Evolutionary conservation across 2,888 invertebrate species (phyloP).

Genomic region (Cephus sareptanus): DNA sequence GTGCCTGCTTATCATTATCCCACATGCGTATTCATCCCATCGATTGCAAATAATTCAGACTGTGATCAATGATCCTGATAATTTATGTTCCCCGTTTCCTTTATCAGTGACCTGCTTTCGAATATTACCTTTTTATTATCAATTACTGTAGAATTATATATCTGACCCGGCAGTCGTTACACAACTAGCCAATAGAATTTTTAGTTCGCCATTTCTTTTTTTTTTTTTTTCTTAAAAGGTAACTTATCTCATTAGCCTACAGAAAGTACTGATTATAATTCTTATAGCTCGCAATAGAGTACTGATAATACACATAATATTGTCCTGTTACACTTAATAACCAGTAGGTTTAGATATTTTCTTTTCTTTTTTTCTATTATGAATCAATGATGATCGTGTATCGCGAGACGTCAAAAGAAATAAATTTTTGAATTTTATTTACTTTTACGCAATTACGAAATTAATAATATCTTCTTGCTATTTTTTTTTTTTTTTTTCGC

Average conservation of each 20-base stretch:
- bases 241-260: constrained; percentile 27
- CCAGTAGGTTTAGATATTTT: constrained; percentile 46
- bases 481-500: too few species aligned
- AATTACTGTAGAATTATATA: too few species aligned
- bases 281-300: constrained; percentile 9
- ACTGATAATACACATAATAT: constrained; percentile 46
- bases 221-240: background rate
- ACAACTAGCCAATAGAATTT: constrained; percentile 4
- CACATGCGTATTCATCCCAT: too few species aligned
- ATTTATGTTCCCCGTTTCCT: too few species aligned
- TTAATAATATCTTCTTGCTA: too few species aligned
- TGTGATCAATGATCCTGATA: too few species aligned
- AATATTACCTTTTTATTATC: too few species aligned
- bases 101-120: too few species aligned
- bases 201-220: background rate
- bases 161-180: background rate
- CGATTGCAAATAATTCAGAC: too few species aligned
- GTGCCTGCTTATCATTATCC: background rate
- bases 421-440: background rate
- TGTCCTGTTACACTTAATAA: constrained; percentile 54
- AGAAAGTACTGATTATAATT: constrained; percentile 12
- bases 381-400: background rate
- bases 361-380: too few species aligned
- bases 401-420: background rate
- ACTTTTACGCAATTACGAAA: too few species aligned